These are phyloP conservation scores for Merops nubicus DNA, from an alignment of 2,113 vertebrate species.

Conservation along the genomic window DNA sequence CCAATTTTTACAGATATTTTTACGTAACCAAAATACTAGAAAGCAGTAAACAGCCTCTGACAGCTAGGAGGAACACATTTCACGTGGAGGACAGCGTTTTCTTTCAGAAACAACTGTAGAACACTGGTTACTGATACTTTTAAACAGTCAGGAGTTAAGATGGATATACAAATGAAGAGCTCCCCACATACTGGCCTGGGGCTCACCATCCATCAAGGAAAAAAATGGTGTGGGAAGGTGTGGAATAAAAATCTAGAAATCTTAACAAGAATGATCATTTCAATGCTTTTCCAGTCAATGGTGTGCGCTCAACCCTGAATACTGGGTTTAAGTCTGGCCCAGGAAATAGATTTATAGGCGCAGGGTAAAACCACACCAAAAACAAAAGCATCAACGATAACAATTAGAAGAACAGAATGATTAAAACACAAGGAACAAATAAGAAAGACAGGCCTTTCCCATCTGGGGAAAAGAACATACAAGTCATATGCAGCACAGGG, in stretches of 20 bases:
- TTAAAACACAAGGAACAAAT: background rate
- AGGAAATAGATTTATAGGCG: background rate
- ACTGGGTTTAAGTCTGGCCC: background rate
- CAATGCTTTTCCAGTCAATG: background rate
- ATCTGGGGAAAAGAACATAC: background rate
- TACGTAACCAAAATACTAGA: background rate
- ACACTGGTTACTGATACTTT: background rate
- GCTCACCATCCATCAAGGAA: background rate
- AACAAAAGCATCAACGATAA: background rate
- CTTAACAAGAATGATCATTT: background rate
- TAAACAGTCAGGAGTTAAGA: background rate
- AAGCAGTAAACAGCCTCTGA: background rate
- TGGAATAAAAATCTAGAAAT: background rate
- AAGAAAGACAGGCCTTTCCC: background rate
- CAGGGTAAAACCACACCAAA: background rate
- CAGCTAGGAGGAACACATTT: background rate
- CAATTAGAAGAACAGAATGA: background rate
- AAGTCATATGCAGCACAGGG: background rate
- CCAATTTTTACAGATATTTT: background rate
- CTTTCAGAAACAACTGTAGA: background rate
- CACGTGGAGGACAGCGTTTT: background rate
- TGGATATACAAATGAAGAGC: background rate
- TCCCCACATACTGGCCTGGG: background rate
- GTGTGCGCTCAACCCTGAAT: background rate
- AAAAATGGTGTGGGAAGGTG: background rate